Percentiles rank a stretch among this genome's conserved stretches.
Evolutionary conservation across 2,888 invertebrate species (phyloP).

Genomic region (Scaptodrosophila latifasciaeformis): DNA sequence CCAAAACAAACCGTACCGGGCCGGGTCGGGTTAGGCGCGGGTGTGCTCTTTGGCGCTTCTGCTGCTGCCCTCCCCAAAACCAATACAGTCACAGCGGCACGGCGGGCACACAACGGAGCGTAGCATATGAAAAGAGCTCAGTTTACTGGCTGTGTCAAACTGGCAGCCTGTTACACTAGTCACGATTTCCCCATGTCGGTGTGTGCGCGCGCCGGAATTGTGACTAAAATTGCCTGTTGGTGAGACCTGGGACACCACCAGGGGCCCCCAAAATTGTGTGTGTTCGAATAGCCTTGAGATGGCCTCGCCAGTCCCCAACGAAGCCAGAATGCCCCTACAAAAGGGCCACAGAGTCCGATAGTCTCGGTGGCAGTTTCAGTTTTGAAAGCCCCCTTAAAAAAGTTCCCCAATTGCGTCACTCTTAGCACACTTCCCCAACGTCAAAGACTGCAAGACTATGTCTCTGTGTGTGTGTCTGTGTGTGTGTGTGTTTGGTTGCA

Average conservation of each 20-base stretch:
- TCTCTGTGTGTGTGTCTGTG: not conserved
- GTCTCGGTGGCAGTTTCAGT: conserved; percentile 1
- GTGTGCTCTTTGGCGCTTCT: not conserved
- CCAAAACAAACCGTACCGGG: too few relatives aligned
- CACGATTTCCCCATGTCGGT: conserved; percentile 75
- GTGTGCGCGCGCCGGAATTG: conserved; percentile 51
- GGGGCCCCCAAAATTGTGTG: conserved; percentile 9
- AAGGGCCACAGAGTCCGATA: conserved; percentile 8
- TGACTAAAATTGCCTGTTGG: conserved; percentile 40
- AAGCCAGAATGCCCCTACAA: conserved; percentile 40
- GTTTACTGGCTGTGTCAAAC: conserved; percentile 13
- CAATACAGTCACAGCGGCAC: not conserved
- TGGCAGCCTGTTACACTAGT: conserved; percentile 70
- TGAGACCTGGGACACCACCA: conserved; percentile 5
- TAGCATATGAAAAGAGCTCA: conserved; percentile 4
- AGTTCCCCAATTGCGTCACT: conserved; percentile 36
- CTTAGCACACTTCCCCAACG: too few relatives aligned
- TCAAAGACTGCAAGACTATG: too few relatives aligned
- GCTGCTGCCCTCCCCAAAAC: conserved; percentile 1
- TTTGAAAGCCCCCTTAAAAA: conserved; percentile 11
- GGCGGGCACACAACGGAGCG: not conserved
- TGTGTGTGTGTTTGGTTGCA: conserved; percentile 1
- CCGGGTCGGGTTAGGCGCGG: too few relatives aligned
- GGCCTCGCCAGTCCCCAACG: too few relatives aligned
- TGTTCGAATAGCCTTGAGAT: conserved; percentile 45